Base-by-base conservation (phyloP, 2,888 invertebrate species). In the Calliphora vomitoria region DNA sequence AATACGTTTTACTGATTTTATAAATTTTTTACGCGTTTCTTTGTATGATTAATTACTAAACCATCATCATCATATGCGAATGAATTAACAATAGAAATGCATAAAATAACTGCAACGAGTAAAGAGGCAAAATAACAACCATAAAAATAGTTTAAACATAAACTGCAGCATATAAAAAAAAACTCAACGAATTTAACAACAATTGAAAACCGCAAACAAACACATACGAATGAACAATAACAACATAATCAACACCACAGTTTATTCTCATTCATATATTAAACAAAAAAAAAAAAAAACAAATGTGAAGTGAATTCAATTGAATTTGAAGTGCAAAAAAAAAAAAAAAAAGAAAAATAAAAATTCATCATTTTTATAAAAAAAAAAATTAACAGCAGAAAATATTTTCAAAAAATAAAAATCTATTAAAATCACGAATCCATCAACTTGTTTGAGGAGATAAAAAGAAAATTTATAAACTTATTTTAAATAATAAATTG, bases 381-480 rank as follows among this genome's bases (percentile, higher is more conserved):
- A 35, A 38, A 50, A 18, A 35, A 50, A 55, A 8, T 41, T 58
- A 68, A 41, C 8, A 68, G 18, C 18, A 62, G 25, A 76, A 76
- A 83, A 71, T 47, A 20, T 18, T 44, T 79, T 15, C 8, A 44
- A 68, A 68, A 44, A 68, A 68, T 68, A 44, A 79, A 79, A 72
- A 72, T 81, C 76, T 71, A 44, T 83, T 75, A 76, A 80, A 87
- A 69, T 85, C 82, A 87, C 82, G 82, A 87, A 85, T 80, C 69
- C 79, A 85, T 87, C 87, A 87, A 87, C 85, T 82, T 74, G 82
- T 80, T 81, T 82, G 79, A 79, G 62, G 11, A 83, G 81, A 75
- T 83, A 72, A 83, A 44, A 81, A 62, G 79, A 72, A 85, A 85
- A 85, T 58, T 50, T 71, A 76, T 62, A 20, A n/a, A n/a, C n/a